Percentiles rank a stretch among this genome's conserved stretches.
Evolutionary conservation across 2,888 invertebrate species (phyloP).

Genomic region (Hirtodrosophila alboralis): DNA sequence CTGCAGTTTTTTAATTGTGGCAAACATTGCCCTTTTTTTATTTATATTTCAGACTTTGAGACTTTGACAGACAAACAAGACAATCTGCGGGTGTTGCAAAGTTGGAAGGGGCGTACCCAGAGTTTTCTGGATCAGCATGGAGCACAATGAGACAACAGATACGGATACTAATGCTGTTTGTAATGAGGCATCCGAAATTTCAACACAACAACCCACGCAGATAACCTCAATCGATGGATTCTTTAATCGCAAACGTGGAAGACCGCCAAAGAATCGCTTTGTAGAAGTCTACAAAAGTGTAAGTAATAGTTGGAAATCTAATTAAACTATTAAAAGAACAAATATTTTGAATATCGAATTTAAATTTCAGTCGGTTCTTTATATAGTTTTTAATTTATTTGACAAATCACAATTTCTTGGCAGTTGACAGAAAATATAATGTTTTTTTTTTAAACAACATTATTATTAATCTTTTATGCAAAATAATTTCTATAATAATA

Average conservation of each 20-base stretch:
- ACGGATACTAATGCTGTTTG: constrained; percentile 29
- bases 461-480: too few species aligned
- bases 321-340: too few species aligned
- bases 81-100: constrained; percentile 1
- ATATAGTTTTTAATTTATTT: too few species aligned
- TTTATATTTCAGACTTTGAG: constrained; percentile 21
- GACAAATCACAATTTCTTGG: too few species aligned
- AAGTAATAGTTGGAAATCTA: constrained; percentile 82
- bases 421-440: too few species aligned
- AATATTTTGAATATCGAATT: too few species aligned
- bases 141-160: constrained; percentile 26
- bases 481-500: too few species aligned
- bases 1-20: constrained; percentile 21
- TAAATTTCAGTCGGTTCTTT: too few species aligned
- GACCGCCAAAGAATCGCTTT: constrained; percentile 98
- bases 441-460: too few species aligned
- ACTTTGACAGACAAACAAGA: constrained; percentile 15
- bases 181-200: constrained; percentile 32
- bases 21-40: constrained; percentile 4
- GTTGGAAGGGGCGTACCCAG: not conserved
- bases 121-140: constrained; percentile 37
- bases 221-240: constrained; percentile 93
- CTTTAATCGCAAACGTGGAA: constrained; percentile 95
- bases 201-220: constrained; percentile 66
- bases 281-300: constrained; percentile 96